Conservation (phyloP, 2,797 vertebrate genomes). For the Anableps anableps region DNA sequence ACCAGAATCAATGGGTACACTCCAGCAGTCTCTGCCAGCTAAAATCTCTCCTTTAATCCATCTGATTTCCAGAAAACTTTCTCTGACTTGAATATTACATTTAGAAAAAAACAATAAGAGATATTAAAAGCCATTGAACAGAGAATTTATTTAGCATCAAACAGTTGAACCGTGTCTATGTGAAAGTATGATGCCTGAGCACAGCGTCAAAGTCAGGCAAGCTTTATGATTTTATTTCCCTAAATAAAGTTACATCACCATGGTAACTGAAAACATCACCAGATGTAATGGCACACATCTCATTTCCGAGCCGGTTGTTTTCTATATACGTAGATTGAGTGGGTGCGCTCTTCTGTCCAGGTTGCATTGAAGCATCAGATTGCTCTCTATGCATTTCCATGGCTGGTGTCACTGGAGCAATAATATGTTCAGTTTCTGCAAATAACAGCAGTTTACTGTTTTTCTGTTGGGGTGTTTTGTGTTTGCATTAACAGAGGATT, state of each 20-base stretch:
- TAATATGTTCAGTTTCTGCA: neutral
- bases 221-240: neutral
- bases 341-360: neutral
- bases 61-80: neutral
- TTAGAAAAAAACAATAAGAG: neutral
- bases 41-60: neutral
- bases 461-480: neutral
- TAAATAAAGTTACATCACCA: neutral
- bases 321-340: constrained; percentile 1
- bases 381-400: neutral
- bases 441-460: neutral
- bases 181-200: neutral
- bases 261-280: constrained; percentile 4
- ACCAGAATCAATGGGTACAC: neutral
- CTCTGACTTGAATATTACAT: neutral
- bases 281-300: neutral
- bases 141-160: neutral
- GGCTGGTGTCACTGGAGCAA: neutral
- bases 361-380: neutral
- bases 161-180: neutral
- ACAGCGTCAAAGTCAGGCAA: neutral
- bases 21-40: neutral
- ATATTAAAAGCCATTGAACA: neutral
- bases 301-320: neutral
- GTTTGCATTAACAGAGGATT: neutral